phyloP scores from a whole-genome alignment of 2,888 invertebrate genomes.

The Eupsilia transversa region DNA sequence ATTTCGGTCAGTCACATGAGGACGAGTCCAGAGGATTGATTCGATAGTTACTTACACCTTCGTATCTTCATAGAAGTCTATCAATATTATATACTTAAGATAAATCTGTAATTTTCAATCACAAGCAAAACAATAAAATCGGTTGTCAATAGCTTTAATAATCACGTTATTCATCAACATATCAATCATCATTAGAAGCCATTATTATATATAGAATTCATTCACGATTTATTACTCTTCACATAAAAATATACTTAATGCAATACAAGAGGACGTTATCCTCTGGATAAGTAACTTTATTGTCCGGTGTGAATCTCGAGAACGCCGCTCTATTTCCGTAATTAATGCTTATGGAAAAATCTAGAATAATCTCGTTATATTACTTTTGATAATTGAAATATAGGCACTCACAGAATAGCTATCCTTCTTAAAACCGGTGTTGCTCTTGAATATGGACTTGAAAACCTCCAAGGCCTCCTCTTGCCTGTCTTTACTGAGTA shows the following conservation, averaged over 20 bases:
- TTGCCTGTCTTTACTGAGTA: slow-evolving; percentile 91
- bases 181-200: not conserved
- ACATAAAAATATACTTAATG: slow-evolving; percentile 8
- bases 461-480: slow-evolving; percentile 89
- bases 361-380: not conserved
- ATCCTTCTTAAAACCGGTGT: slow-evolving; percentile 70
- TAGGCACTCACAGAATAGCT: slow-evolving; percentile 74
- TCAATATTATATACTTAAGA: not conserved
- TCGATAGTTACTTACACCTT: not conserved
- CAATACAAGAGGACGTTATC: not conserved
- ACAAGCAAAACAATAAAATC: not conserved
- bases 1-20: not conserved
- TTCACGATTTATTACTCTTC: not conserved
- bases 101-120: not conserved
- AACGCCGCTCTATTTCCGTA: slow-evolving; percentile 6
- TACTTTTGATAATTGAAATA: too few species aligned
- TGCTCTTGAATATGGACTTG: slow-evolving; percentile 74
- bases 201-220: not conserved
- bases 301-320: not conserved
- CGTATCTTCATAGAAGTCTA: not conserved
- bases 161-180: not conserved
- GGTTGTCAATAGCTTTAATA: not conserved
- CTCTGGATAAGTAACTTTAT: not conserved
- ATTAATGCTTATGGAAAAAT: not conserved
- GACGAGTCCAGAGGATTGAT: not conserved